Base-by-base conservation (phyloP, 1,140 invertebrate genomes). In the Caenorhabditis tropicalis region DNA sequence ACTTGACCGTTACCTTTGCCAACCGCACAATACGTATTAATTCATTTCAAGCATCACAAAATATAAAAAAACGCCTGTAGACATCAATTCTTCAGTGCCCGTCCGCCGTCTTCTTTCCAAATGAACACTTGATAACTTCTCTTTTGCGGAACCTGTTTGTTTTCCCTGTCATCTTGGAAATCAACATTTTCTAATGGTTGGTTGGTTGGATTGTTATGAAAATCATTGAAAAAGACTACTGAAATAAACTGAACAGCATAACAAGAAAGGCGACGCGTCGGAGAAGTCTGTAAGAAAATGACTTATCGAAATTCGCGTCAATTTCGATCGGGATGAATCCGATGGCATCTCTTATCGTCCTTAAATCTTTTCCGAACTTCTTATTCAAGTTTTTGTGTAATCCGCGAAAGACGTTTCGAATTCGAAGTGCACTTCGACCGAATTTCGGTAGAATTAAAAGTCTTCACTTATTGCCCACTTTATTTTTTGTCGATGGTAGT, bases 371-470 rank as follows among this genome's bases (percentile, higher is more conserved):
- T 74, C 36, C 65, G 36, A 74, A 46, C 65, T 15, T 65, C 12
- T 74, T 74, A 33, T 74, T 74, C 65, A 33, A 74, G 65, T 74
- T 74, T 74, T 74, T 74, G 65, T 74, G 65, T 74, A 74, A 74
- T 74, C 65, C 65, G 36, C 65, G 19, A 74, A 27, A 31, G 36
- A 74, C 33, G 65, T 43, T 19, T 58, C 21, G 53, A 58, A 58
- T 58, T 21, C 36, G 36, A 74, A 74, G 65, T 74, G 65, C 65
- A 74, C 65, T 74, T 74, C n/a, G 24, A 43, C 39, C 39, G 39
- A 43, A 43, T 43, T n/a, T 43, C 39, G 6, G 36, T 43, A 74
- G 36, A 43, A 46, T 43, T 36, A n/a, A 46, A 19, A 31, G 21
- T 74, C 65, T 10, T 12, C 65, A 12, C 60, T 24, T 36, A 1